Percentiles rank a stretch among this genome's conserved stretches.
phyloP scores from a whole-genome alignment of 2,113 vertebrate genomes.

The Psephotus haematonotus region DNA sequence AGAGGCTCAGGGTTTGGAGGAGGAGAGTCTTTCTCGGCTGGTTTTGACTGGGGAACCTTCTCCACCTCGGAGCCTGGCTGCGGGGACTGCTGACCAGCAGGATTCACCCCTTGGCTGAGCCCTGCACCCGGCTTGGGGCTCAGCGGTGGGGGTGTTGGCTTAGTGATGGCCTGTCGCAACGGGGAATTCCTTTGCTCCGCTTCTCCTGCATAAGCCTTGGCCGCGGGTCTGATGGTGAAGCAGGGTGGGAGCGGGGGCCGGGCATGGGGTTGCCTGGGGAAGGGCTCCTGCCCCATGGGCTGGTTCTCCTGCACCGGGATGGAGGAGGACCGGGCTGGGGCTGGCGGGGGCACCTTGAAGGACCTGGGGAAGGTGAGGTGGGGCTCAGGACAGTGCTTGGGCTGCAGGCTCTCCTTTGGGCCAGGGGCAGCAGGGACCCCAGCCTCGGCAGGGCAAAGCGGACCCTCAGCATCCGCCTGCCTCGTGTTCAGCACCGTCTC shows the following conservation, averaged over 20 bases:
- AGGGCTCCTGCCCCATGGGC: neutral
- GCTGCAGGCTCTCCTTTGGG: slow-evolving; percentile 25
- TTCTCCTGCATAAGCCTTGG: slow-evolving; percentile 20
- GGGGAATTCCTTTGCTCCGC: neutral
- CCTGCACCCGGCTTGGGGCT: neutral
- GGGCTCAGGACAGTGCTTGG: slow-evolving; percentile 41
- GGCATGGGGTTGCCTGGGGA: slow-evolving; percentile 20
- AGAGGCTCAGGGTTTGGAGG: neutral
- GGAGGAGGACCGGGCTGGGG: slow-evolving; percentile 76
- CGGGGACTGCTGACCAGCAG: fast-evolving
- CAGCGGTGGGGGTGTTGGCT: neutral
- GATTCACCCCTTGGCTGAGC: neutral
- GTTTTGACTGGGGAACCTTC: neutral
- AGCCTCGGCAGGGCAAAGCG: neutral
- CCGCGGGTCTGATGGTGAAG: slow-evolving; percentile 49
- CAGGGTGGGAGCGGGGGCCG: slow-evolving; percentile 57
- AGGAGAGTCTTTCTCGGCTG: neutral
- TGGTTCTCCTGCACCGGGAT: slow-evolving; percentile 58
- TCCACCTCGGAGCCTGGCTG: neutral
- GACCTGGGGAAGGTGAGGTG: slow-evolving; percentile 76
- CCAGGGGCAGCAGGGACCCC: slow-evolving; percentile 31
- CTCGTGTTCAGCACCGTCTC: slow-evolving; percentile 63
- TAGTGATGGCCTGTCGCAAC: fast-evolving
- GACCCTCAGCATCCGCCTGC: slow-evolving; percentile 58
- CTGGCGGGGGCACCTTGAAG: slow-evolving; percentile 75